These are phyloP conservation scores for Aphelinus certus DNA, from an alignment of 1,140 invertebrate genomes.

Conservation along the genomic window DNA sequence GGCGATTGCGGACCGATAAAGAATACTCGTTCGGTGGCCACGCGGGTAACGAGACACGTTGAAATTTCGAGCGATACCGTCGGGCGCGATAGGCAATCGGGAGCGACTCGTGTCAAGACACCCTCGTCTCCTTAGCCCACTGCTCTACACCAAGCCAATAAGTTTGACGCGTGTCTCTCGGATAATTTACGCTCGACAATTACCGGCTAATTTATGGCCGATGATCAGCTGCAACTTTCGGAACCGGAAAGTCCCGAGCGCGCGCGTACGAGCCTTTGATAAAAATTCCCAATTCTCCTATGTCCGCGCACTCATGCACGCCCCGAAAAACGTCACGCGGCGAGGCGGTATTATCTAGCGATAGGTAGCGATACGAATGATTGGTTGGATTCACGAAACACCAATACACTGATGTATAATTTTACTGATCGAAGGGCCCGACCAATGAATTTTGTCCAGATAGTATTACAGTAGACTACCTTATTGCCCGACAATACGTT, in stretches of 20 bases:
- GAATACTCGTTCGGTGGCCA: neutral
- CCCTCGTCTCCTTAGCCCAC: constrained; percentile 16
- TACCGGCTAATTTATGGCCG: constrained; percentile 18
- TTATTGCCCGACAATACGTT: no score
- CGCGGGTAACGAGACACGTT: constrained; percentile 15
- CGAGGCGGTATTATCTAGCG: neutral
- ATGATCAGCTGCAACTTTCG: neutral
- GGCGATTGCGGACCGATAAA: constrained; percentile 9
- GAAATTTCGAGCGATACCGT: constrained; percentile 23
- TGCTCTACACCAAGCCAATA: neutral
- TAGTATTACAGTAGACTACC: no score
- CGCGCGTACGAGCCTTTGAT: no score
- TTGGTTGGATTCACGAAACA: no score
- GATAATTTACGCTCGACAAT: constrained; percentile 28
- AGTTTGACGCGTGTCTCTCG: neutral
- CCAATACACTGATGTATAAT: no score
- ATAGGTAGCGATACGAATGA: neutral
- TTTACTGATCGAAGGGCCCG: no score
- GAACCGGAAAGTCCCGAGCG: no score
- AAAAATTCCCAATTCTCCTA: no score
- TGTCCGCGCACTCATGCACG: no score
- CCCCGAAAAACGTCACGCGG: neutral
- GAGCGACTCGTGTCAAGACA: constrained; percentile 14
- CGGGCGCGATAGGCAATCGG: constrained; percentile 47
- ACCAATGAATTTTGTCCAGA: no score